A percentile compares a stretch with the other conserved stretches of the same genome.
These are phyloP conservation scores for Rhagonycha fulva DNA, from an alignment of 2,888 invertebrate species.

Conservation along the genomic window DNA sequence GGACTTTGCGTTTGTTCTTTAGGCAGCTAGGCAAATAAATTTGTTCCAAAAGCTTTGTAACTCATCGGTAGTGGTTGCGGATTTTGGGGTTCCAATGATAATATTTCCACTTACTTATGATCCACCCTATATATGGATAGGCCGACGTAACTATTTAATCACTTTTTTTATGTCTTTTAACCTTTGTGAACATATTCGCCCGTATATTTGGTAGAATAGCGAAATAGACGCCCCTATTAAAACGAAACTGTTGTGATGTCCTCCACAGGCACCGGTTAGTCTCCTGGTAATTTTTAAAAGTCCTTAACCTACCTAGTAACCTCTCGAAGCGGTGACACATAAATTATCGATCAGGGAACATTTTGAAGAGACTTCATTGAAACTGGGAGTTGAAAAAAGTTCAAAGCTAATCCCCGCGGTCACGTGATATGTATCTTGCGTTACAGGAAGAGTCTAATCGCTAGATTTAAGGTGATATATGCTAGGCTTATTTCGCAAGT, in stretches of 20 bases:
- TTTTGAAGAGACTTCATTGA: background rate
- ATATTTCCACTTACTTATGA: no score
- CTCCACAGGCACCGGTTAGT: background rate
- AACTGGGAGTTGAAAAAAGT: slow-evolving; percentile 9
- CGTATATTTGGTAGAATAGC: background rate
- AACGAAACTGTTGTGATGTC: background rate
- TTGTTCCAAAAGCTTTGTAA: no score
- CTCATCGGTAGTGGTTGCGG: no score
- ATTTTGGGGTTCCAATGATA: no score
- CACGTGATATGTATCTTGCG: slow-evolving; percentile 27
- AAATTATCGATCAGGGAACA: background rate
- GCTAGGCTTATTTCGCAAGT: slow-evolving; percentile 29
- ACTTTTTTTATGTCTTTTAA: no score
- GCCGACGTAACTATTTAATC: no score
- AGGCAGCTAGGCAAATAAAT: no score
- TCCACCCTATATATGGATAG: no score
- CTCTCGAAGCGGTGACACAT: background rate
- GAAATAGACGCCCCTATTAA: background rate
- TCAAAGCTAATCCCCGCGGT: slow-evolving; percentile 22
- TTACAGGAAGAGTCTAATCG: slow-evolving; percentile 25
- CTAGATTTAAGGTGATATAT: slow-evolving; percentile 34
- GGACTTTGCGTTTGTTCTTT: no score
- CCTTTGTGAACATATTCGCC: background rate
- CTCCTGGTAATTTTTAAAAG: background rate
- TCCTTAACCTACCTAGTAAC: background rate